A percentile compares a stretch with the other conserved stretches of the same genome.
These are phyloP conservation scores for Caiman crocodilus DNA, from an alignment of 2,797 vertebrate genomes.

Conservation along the genomic window DNA sequence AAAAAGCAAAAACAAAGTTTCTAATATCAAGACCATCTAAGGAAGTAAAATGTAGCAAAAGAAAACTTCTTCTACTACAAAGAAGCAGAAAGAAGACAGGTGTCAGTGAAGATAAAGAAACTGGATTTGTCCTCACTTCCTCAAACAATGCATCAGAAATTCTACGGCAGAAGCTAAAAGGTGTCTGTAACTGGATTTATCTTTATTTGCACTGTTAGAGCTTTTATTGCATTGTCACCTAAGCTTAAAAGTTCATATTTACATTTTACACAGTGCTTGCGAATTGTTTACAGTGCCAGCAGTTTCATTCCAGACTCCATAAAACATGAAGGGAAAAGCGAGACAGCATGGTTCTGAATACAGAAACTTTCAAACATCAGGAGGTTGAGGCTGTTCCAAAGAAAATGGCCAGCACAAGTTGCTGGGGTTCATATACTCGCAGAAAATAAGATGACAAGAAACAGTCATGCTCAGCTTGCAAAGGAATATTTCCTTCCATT, in stretches of 20 bases:
- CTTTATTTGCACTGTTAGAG: neutral
- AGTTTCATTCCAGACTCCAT: neutral
- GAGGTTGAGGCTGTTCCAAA: neutral
- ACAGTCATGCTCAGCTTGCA: neutral
- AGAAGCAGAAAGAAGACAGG: neutral
- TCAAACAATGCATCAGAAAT: slow-evolving; percentile 9
- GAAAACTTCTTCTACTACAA: neutral
- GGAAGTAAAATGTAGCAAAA: neutral
- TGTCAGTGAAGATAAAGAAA: neutral
- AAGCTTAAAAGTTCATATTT: slow-evolving; percentile 15
- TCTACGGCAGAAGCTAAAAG: neutral
- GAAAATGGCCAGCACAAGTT: neutral
- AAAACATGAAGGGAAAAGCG: neutral
- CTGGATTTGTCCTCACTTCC: neutral
- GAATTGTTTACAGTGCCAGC: neutral
- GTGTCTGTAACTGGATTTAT: neutral
- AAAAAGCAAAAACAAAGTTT: neutral
- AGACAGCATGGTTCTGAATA: neutral
- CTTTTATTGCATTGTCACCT: slow-evolving; percentile 25
- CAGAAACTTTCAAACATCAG: neutral
- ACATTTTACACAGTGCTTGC: neutral
- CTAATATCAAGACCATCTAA: neutral
- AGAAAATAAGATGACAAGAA: neutral
- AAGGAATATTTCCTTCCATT: neutral
- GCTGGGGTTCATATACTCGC: neutral